phyloP scores from a whole-genome alignment of 2,888 invertebrate species.

The Microctonus aethiopoides region DNA sequence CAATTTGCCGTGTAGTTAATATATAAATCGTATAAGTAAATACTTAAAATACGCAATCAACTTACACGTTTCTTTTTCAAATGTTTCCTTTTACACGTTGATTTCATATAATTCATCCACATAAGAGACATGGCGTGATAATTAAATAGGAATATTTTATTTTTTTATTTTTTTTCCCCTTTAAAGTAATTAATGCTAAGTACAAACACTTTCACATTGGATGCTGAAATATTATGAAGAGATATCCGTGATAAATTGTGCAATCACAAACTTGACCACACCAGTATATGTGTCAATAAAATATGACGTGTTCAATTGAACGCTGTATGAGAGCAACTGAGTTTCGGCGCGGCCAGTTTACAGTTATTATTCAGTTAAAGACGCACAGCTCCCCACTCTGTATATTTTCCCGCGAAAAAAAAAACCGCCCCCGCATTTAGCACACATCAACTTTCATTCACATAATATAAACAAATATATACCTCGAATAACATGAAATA shows the following conservation, averaged over 20 bases:
- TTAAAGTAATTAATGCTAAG: not conserved
- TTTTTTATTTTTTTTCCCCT: too few relatives aligned
- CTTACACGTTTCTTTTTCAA: constrained; percentile 55
- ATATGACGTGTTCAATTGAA: constrained; percentile 9
- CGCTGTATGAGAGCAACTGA: constrained; percentile 37
- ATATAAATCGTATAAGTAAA: not conserved
- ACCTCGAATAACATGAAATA: constrained; percentile 11
- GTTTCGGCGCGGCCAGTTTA: constrained; percentile 36
- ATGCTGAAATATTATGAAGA: not conserved
- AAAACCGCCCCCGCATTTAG: constrained; percentile 39
- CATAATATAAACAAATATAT: constrained; percentile 14
- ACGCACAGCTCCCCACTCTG: constrained; percentile 27
- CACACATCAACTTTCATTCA: constrained; percentile 37
- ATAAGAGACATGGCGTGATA: constrained; percentile 64
- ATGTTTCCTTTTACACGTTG: constrained; percentile 58
- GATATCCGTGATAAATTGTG: constrained; percentile 9
- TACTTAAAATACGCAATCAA: constrained; percentile 17
- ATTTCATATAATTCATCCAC: constrained; percentile 70
- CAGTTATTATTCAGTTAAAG: constrained; percentile 47
- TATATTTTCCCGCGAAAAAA: constrained; percentile 44
- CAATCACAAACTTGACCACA: constrained; percentile 37
- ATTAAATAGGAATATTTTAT: not conserved
- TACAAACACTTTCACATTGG: not conserved
- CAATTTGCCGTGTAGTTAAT: not conserved
- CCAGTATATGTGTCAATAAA: constrained; percentile 6